These are phyloP conservation scores for Thamnophis sirtalis DNA, from an alignment of 2,113 vertebrate genomes.

Conservation along the genomic window DNA sequence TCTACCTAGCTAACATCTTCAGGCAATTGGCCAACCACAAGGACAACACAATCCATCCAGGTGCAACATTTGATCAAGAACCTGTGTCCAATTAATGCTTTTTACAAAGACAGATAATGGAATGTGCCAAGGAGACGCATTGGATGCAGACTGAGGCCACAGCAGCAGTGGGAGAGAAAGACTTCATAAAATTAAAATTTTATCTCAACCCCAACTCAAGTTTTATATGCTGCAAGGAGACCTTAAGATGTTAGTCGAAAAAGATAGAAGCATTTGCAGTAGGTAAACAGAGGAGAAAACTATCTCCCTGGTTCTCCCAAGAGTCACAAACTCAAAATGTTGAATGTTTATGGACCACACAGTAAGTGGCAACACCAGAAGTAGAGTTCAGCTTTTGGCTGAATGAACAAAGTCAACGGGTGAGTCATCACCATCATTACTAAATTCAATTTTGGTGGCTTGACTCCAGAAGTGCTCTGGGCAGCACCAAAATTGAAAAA, in stretches of 20 bases:
- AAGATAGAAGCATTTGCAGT: not conserved
- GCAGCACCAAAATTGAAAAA: not conserved
- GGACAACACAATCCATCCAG: not conserved
- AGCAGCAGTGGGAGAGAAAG: not conserved
- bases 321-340: not conserved
- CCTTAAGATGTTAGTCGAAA: not conserved
- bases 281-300: not conserved
- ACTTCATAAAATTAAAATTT: not conserved
- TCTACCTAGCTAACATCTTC: not conserved
- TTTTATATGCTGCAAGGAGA: not conserved
- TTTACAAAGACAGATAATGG: not conserved
- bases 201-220: not conserved
- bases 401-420: not conserved
- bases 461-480: not conserved
- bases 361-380: not conserved
- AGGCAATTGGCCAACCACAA: not conserved
- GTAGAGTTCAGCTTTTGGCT: not conserved
- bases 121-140: not conserved
- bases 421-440: not conserved
- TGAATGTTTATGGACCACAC: not conserved
- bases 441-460: not conserved
- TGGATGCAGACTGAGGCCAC: not conserved
- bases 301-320: not conserved
- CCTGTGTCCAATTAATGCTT: not conserved
- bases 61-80: not conserved